A percentile compares a stretch with the other conserved stretches of the same genome.
These are phyloP conservation scores for Aplidium turbinatum DNA, from an alignment of 23 tunicate genomes.

Conservation along the genomic window DNA sequence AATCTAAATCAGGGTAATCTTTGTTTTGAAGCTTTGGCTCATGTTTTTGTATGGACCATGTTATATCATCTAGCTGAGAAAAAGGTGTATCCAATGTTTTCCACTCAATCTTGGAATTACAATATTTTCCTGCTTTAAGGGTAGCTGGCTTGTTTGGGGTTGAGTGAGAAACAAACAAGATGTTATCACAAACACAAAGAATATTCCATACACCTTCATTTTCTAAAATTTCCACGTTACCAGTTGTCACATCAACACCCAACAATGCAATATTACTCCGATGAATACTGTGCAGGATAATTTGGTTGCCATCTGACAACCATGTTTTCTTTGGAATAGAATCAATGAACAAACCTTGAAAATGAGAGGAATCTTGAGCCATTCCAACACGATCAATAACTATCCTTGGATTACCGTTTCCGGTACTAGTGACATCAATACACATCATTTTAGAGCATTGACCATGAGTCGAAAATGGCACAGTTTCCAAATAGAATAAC, in stretches of 20 bases:
- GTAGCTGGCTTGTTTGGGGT: constrained; percentile 49
- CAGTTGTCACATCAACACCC: constrained; percentile 33
- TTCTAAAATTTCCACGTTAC: constrained; percentile 42
- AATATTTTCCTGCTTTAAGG: constrained; percentile 25
- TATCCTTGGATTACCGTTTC: constrained; percentile 1
- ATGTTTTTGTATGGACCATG: constrained; percentile 38
- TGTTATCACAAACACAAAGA: constrained; percentile 33
- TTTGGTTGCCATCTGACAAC: constrained; percentile 16
- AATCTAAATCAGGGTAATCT: constrained; percentile 49
- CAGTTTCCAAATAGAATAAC: constrained; percentile 48
- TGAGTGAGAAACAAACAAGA: constrained; percentile 59
- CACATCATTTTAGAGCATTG: constrained; percentile 55
- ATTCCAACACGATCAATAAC: constrained; percentile 42
- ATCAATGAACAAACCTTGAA: constrained; percentile 50
- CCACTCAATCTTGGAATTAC: constrained; percentile 36
- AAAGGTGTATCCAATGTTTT: constrained; percentile 17
- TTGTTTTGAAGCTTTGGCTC: constrained; percentile 36
- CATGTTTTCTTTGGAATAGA: constrained; percentile 33
- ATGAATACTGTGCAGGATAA: constrained; percentile 16
- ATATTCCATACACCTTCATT: constrained; percentile 31
- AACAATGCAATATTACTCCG: constrained; percentile 42
- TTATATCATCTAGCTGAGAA: constrained; percentile 14
- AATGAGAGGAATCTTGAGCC: constrained; percentile 1
- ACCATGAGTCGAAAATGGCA: constrained; percentile 55
- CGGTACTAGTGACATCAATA: constrained; percentile 8